Evolutionary conservation across 37 sponge, comb jelly and placozoan genomes (phyloP).

Genomic region (Geodia barretti): DNA sequence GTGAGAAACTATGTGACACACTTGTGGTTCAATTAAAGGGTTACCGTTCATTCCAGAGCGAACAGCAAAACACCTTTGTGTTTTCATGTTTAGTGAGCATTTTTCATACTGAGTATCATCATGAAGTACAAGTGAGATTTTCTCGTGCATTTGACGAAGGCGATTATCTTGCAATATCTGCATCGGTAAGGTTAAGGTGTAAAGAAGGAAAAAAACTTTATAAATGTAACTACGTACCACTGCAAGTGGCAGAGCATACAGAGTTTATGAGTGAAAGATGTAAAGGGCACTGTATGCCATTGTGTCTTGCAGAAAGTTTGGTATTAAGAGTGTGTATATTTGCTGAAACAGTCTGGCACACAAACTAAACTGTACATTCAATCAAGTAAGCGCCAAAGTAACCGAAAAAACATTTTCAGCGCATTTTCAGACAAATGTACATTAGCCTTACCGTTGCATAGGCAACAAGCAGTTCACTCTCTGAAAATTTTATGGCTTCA

Average conservation of each 20-base stretch:
- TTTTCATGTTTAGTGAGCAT: conserved; percentile 93
- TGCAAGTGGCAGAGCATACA: too few relatives aligned
- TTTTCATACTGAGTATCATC: conserved; percentile 94
- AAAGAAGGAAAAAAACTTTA: neutral
- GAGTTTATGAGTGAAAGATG: too few relatives aligned
- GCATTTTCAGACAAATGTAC: too few relatives aligned
- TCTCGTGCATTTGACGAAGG: conserved; percentile 58
- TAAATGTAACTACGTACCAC: too few relatives aligned
- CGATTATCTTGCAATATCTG: conserved; percentile 82
- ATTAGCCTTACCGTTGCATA: neutral
- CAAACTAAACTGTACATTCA: neutral
- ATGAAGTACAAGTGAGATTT: conserved; percentile 82
- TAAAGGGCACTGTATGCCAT: too few relatives aligned
- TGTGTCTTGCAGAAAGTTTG: too few relatives aligned
- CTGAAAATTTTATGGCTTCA: conserved; percentile 8
- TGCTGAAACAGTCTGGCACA: too few relatives aligned
- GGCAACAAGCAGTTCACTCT: neutral
- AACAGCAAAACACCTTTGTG: conserved; percentile 99
- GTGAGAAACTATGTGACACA: too few relatives aligned
- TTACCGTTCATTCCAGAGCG: conserved; percentile 54
- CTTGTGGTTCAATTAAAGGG: too few relatives aligned
- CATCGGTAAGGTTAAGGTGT: too few relatives aligned
- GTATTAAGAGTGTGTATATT: neutral
- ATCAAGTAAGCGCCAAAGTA: too few relatives aligned
- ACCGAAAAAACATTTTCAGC: too few relatives aligned